Base-by-base conservation (phyloP, 1,140 invertebrate genomes). In the Formica selysi region DNA sequence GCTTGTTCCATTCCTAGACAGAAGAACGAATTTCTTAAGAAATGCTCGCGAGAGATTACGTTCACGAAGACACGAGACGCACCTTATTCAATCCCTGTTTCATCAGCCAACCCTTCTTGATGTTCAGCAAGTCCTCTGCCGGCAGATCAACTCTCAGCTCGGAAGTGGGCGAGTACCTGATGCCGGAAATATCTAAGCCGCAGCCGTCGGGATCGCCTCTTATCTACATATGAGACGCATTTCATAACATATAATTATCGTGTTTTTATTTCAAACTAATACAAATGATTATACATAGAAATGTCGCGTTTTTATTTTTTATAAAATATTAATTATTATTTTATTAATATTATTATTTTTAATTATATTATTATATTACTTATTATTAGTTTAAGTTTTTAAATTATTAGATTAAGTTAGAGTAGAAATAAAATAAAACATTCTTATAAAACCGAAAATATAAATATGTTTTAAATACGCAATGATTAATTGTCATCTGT, bases 51-150 rank as follows among this genome's bases (percentile, higher is more conserved):
- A n/a, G 13, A 38, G 8, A 51, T 22, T 74, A 10, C 6, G 13
- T 48, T 64, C 26, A 8, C 6, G 7, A 61, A 38, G 22, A 54
- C 65, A 64, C 8, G 44, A 86, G 38, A 86, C 85, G 88, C 64
- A 96, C 96, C 93, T 96, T 96, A 62, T 97, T 97, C 38, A 96
- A 94, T 29, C 96, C 96, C 93, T 98, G 97, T 89, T 98, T 97
- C 96, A 98, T 97, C 3, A 99, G 96, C 98, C 98, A 99, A 11
- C 98, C 98, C 94, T 99, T 98, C 94, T 98, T 98, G 78, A 97
- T 97, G 92, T 98, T 98, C 19, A 98, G 95, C 54, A 98, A 95
- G 93, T 98, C 97, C 95, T 98, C 97, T 1, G 97, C 96, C 11
- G 97, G 97, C 70, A 97, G 93, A 92, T 97, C 97, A 26, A 97